phyloP scores from a whole-genome alignment of 2,797 vertebrate genomes.

The Chelidonichthys spinosus region DNA sequence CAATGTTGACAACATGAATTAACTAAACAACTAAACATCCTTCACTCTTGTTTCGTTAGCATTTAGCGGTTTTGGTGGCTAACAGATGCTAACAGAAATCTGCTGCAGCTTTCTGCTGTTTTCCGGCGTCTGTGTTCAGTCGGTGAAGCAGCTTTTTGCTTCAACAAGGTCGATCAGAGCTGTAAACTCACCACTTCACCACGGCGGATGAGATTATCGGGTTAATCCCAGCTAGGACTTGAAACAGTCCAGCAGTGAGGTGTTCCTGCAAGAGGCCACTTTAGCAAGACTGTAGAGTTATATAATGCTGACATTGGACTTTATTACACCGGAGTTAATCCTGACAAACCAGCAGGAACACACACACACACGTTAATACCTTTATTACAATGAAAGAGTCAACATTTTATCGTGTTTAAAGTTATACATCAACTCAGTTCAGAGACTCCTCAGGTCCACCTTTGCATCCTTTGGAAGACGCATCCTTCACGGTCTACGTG shows the following conservation, averaged over 20 bases:
- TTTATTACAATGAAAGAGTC: background rate
- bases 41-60: background rate
- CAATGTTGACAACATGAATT: no score
- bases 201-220: conserved; percentile 21
- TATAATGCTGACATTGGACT: background rate
- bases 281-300: background rate
- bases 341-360: background rate
- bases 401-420: background rate
- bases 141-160: background rate
- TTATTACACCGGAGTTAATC: background rate
- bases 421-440: no score
- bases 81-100: conserved; percentile 2
- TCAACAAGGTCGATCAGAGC: background rate
- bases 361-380: background rate
- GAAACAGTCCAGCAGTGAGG: background rate
- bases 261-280: conserved; percentile 25
- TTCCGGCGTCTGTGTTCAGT: background rate
- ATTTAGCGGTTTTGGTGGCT: background rate
- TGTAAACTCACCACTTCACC: background rate
- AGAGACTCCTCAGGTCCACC: no score
- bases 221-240: conserved; percentile 15
- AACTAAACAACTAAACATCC: no score
- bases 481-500: no score
- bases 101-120: no score
- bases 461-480: no score